Conservation (phyloP, 2,888 invertebrate genomes). For the Galerucella nymphaeae region DNA sequence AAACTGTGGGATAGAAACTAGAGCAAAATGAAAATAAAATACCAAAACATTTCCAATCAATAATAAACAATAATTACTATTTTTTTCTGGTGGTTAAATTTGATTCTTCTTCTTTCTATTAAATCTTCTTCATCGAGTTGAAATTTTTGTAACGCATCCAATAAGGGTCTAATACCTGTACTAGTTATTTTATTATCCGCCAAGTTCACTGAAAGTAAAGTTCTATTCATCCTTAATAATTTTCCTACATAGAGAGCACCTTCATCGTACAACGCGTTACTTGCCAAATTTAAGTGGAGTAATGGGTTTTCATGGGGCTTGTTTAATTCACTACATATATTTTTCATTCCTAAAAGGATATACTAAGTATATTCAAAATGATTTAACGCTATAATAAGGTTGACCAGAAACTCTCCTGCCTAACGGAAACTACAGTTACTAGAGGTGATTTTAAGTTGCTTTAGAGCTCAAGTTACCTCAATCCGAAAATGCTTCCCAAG, state of each 20-base stretch:
- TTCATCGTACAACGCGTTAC: conserved; percentile 59
- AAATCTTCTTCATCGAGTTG: conserved; percentile 58
- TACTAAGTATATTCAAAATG: neutral
- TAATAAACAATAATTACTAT: conserved; percentile 20
- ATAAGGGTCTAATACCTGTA: conserved; percentile 48
- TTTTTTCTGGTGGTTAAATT: conserved; percentile 36
- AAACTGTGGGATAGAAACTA: too few relatives aligned
- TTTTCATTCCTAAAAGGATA: conserved; percentile 12
- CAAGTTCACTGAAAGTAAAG: conserved; percentile 54
- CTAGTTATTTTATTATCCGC: conserved; percentile 58
- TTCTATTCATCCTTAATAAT: conserved; percentile 58
- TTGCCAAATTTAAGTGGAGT: conserved; percentile 60
- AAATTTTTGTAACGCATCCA: conserved; percentile 54
- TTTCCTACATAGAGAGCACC: conserved; percentile 56
- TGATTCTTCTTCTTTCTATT: conserved; percentile 47
- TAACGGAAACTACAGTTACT: too few relatives aligned
- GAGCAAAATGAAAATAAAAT: too few relatives aligned
- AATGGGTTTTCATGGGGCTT: conserved; percentile 40
- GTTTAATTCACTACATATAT: conserved; percentile 9
- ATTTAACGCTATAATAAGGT: too few relatives aligned
- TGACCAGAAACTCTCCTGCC: too few relatives aligned
- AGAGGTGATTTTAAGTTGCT: too few relatives aligned
- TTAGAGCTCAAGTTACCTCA: too few relatives aligned
- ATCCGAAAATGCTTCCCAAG: too few relatives aligned
- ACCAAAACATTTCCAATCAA: too few relatives aligned